Conservation (phyloP, 2,113 vertebrate species). For the Taxidea taxus region DNA sequence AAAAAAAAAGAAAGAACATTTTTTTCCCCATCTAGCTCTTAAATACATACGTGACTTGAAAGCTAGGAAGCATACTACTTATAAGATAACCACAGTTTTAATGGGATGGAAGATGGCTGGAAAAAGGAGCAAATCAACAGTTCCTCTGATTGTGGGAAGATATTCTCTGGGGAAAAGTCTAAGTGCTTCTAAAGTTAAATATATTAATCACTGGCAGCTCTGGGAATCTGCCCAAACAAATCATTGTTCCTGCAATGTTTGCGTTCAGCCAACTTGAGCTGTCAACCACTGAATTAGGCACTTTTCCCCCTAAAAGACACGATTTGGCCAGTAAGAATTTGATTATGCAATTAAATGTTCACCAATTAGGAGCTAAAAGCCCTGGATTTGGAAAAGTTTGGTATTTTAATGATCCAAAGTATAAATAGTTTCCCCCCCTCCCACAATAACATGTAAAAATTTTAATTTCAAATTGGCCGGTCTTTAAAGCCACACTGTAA, state of each 20-base stretch:
- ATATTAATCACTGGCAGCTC: background rate
- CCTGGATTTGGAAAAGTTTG: background rate
- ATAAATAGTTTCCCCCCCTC: background rate
- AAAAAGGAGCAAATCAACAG: background rate
- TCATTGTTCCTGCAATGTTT: background rate
- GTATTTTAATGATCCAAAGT: background rate
- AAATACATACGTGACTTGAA: background rate
- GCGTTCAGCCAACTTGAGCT: background rate
- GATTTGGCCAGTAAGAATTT: conserved; percentile 22
- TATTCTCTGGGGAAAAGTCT: conserved; percentile 1
- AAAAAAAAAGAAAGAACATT: background rate
- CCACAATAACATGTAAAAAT: background rate
- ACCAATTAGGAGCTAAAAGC: background rate
- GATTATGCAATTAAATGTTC: background rate
- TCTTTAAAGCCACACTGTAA: background rate
- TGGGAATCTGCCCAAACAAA: background rate
- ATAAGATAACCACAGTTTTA: background rate
- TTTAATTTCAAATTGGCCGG: background rate
- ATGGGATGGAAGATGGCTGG: background rate
- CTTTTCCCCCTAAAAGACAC: background rate
- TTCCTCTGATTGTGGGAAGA: background rate
- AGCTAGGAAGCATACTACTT: background rate
- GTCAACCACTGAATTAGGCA: background rate
- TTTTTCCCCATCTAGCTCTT: background rate
- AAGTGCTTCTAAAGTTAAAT: background rate